These are phyloP conservation scores for Drosophila borborema DNA, from an alignment of 2,888 invertebrate genomes.

Conservation along the genomic window DNA sequence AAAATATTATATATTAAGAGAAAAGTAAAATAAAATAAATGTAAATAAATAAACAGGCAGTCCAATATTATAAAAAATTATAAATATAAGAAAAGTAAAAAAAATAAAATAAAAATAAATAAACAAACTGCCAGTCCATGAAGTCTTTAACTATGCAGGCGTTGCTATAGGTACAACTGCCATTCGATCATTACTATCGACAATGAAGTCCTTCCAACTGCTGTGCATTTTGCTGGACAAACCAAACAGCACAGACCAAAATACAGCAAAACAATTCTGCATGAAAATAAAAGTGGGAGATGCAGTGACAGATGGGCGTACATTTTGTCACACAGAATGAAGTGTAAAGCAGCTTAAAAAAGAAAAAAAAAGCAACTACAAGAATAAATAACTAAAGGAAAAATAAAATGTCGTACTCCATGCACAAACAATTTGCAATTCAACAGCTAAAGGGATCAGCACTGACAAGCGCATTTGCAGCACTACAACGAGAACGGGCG, in stretches of 20 bases:
- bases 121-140: constrained; percentile 45
- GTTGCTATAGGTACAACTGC: neutral
- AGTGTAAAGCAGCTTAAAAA: constrained; percentile 24
- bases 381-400: constrained; percentile 21
- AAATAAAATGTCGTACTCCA: constrained; percentile 68
- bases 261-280: constrained; percentile 42
- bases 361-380: constrained; percentile 13
- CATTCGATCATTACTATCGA: constrained; percentile 54
- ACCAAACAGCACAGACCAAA: constrained; percentile 11
- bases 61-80: neutral
- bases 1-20: too few relatives aligned
- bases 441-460: constrained; percentile 80
- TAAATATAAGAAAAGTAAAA: neutral
- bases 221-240: constrained; percentile 34
- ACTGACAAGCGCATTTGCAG: constrained; percentile 78
- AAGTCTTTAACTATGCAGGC: constrained; percentile 12
- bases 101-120: constrained; percentile 8
- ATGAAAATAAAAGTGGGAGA: constrained; percentile 47
- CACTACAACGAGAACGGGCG: constrained; percentile 13
- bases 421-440: constrained; percentile 81
- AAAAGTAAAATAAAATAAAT: too few relatives aligned
- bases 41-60: too few relatives aligned
- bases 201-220: constrained; percentile 46
- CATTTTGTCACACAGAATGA: constrained; percentile 67
- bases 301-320: constrained; percentile 78